phyloP scores from a whole-genome alignment of 2,888 invertebrate genomes.

The Lasiommata megera region DNA sequence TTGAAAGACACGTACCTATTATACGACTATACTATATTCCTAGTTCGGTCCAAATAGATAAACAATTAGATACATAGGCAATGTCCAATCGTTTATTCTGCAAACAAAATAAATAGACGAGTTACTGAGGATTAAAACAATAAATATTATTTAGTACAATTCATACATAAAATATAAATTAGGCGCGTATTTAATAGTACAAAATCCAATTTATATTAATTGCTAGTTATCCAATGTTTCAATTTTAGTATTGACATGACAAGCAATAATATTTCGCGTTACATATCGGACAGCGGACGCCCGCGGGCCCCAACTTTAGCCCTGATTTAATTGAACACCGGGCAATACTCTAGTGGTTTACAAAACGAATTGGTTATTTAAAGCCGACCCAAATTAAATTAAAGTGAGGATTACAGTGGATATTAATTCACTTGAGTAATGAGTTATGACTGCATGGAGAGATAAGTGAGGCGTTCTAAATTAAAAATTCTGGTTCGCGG shows the following conservation, averaged over 20 bases:
- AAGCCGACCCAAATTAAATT: conserved; percentile 15
- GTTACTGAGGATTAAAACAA: not conserved
- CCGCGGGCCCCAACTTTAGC: not conserved
- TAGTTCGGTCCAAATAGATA: no score
- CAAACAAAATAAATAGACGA: no score
- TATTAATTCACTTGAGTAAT: not conserved
- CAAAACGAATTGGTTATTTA: conserved; percentile 21
- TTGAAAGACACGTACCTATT: no score
- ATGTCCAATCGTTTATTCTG: no score
- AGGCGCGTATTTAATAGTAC: not conserved
- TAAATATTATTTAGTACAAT: not conserved
- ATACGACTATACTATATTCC: no score
- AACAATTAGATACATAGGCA: no score
- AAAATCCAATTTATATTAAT: not conserved
- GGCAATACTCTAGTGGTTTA: conserved; percentile 16
- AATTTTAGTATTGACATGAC: conserved; percentile 4
- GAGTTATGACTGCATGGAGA: not conserved
- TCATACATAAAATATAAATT: not conserved
- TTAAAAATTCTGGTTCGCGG: not conserved
- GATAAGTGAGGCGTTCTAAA: not conserved
- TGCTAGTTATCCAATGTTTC: not conserved
- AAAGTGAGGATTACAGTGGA: conserved; percentile 1
- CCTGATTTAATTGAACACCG: conserved; percentile 19
- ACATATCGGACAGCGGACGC: not conserved
- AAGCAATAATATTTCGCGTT: not conserved